Conservation (phyloP, 2,888 invertebrate species). For the Limnephilus rhombicus region DNA sequence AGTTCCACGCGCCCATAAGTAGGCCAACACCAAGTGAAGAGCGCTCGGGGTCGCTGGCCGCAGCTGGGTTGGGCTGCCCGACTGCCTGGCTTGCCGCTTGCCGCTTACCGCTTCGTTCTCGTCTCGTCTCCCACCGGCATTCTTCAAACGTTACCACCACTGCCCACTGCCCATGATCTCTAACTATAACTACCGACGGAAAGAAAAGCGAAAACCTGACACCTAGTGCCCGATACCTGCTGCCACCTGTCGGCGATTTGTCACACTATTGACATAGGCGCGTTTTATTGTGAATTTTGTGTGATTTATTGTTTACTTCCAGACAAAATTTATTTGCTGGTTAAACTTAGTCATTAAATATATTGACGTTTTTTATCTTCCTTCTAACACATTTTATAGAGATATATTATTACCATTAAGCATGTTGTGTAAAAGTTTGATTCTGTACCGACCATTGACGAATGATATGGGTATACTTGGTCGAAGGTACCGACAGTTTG, state of each 20-base stretch:
- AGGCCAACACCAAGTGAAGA: slow-evolving; percentile 47
- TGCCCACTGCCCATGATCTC: background rate
- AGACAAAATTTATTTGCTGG: background rate
- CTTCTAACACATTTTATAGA: background rate
- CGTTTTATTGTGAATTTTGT: background rate
- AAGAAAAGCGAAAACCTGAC: slow-evolving; percentile 36
- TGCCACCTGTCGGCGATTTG: slow-evolving; percentile 41
- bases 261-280: background rate
- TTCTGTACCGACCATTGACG: no score
- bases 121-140: background rate
- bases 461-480: no score
- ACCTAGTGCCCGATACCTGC: slow-evolving; percentile 10
- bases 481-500: no score
- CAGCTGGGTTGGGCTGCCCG: background rate
- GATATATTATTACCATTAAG: no score
- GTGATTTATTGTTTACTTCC: background rate
- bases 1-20: slow-evolving; percentile 24
- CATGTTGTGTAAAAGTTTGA: no score
- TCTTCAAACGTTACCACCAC: slow-evolving; percentile 3
- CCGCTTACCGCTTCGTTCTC: background rate
- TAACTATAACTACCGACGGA: slow-evolving; percentile 7
- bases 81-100: background rate
- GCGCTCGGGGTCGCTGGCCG: slow-evolving; percentile 39
- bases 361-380: background rate
- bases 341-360: background rate